A percentile compares a stretch with the other conserved stretches of the same genome.
Conservation (phyloP, 2,888 invertebrate species). For the Tachina fera region DNA sequence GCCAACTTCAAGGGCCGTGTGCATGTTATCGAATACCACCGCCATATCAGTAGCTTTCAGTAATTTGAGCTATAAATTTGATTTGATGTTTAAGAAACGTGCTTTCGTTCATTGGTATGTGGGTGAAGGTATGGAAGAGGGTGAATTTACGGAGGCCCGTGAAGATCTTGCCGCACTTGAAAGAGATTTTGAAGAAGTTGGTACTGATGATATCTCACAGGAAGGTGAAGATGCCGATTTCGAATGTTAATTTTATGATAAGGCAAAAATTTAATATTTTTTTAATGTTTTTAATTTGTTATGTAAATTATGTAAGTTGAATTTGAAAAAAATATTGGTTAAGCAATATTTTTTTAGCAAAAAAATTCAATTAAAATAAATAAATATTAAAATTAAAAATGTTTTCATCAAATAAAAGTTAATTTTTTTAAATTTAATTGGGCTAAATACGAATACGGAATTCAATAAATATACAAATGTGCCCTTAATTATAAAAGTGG, state of each 20-base stretch:
- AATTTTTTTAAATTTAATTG: no score
- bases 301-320: constrained; percentile 24
- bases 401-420: no score
- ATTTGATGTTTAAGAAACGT: constrained; percentile 86
- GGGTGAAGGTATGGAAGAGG: constrained; percentile 83
- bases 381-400: no score
- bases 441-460: no score
- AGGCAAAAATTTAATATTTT: not conserved
- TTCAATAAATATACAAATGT: no score
- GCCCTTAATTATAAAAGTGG: no score
- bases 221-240: constrained; percentile 73
- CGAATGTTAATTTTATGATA: constrained; percentile 73
- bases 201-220: constrained; percentile 77
- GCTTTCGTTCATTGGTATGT: constrained; percentile 98
- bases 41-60: constrained; percentile 95
- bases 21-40: constrained; percentile 95
- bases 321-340: not conserved
- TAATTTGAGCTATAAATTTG: constrained; percentile 95
- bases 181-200: constrained; percentile 82
- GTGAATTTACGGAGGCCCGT: constrained; percentile 82
- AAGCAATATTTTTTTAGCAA: no score
- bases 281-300: not conserved
- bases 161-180: constrained; percentile 81
- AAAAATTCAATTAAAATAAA: no score
- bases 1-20: constrained; percentile 92